Conservation (phyloP, 2,113 vertebrate species). For the Sitta europaea region DNA sequence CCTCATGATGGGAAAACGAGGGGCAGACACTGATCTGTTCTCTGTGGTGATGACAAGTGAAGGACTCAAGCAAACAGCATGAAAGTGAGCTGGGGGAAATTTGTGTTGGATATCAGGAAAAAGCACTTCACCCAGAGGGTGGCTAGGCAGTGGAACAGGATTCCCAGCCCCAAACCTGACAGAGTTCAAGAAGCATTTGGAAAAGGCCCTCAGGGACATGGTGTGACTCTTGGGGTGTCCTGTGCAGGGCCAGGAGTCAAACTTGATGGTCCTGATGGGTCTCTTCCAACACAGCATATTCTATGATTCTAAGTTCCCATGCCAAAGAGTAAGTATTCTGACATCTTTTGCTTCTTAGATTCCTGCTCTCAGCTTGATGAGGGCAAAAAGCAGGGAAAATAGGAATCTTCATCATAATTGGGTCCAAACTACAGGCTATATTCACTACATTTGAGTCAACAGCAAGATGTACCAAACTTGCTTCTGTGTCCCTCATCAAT, state of each 20-base stretch:
- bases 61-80: background rate
- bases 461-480: background rate
- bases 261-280: background rate
- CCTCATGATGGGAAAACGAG: background rate
- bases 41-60: background rate
- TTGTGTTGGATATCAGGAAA: background rate
- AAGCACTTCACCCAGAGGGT: background rate
- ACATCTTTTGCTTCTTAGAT: background rate
- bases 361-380: background rate
- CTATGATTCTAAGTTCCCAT: background rate
- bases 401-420: background rate
- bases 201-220: background rate
- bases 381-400: background rate
- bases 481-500: background rate
- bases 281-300: background rate
- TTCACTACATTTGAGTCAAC: background rate
- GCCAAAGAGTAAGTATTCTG: background rate
- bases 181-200: background rate
- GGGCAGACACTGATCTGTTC: background rate
- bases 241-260: background rate
- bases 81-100: background rate
- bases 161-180: background rate
- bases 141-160: background rate
- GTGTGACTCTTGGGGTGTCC: background rate
- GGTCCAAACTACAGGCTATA: background rate